Percentiles rank a stretch among this genome's conserved stretches.
Conservation (phyloP, 2,888 invertebrate species). For the Drosophila tripunctata region DNA sequence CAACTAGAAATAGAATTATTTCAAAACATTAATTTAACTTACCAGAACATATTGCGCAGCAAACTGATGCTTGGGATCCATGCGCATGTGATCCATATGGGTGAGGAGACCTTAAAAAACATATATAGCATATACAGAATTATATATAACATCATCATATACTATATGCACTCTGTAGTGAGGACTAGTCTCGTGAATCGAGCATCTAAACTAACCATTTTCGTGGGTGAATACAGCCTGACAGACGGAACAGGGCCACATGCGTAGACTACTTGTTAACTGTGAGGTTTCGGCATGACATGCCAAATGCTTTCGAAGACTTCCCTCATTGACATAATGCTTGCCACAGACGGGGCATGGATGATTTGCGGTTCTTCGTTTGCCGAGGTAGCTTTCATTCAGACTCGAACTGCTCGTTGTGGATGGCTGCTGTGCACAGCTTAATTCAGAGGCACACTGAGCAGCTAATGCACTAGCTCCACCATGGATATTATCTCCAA, state of each 20-base stretch:
- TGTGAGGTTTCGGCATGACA: conserved; percentile 96
- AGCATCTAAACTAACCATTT: conserved; percentile 88
- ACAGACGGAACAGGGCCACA: conserved; percentile 98
- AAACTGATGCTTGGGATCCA: conserved; percentile 98
- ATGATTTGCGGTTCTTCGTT: conserved; percentile 96
- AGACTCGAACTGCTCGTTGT: conserved; percentile 69
- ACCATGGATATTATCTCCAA: conserved; percentile 43
- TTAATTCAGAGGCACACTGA: conserved; percentile 67
- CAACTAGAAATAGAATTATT: no score
- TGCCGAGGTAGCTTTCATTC: conserved; percentile 93
- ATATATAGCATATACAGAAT: no score
- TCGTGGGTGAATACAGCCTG: conserved; percentile 98
- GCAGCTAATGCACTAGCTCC: conserved; percentile 25
- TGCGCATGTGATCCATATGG: conserved; percentile 98
- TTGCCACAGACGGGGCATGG: conserved; percentile 98
- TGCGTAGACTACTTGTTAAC: conserved; percentile 93
- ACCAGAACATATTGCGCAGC: conserved; percentile 95
- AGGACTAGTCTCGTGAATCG: no score
- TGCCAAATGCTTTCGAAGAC: conserved; percentile 95
- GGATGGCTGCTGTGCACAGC: conserved; percentile 68
- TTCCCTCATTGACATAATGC: conserved; percentile 97
- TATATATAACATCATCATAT: no score
- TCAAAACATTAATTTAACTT: conserved; percentile 16
- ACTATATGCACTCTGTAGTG: no score
- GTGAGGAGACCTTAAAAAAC: conserved; percentile 91